phyloP scores from a whole-genome alignment of 1,140 invertebrate genomes.

The Pseudomyrmex cubaensis region DNA sequence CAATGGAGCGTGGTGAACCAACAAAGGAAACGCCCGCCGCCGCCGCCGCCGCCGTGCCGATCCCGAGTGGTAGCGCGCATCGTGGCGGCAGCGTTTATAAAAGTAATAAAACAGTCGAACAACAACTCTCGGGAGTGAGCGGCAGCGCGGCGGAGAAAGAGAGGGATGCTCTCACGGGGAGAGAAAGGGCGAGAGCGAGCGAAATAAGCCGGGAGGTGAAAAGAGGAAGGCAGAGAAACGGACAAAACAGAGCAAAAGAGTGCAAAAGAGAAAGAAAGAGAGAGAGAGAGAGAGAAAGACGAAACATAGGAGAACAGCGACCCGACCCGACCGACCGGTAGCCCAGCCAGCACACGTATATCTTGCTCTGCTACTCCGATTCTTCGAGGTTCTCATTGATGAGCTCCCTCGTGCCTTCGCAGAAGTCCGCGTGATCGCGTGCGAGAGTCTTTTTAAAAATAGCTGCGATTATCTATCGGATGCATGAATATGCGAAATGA shows the following conservation, averaged over 20 bases:
- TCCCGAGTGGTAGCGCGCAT: constrained; percentile 51
- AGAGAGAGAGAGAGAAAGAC: constrained; percentile 76
- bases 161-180: constrained; percentile 39
- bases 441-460: constrained; percentile 41
- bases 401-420: constrained; percentile 55
- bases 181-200: constrained; percentile 65
- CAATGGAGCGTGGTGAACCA: constrained; percentile 75
- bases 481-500: background rate
- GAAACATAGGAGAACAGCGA: constrained; percentile 80
- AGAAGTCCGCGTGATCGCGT: constrained; percentile 20
- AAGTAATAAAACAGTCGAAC: constrained; percentile 81
- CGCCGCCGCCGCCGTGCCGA: constrained; percentile 57
- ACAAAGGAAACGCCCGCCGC: constrained; percentile 79
- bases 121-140: constrained; percentile 74
- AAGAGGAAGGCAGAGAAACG: constrained; percentile 59
- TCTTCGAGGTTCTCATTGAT: constrained; percentile 81
- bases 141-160: constrained; percentile 44
- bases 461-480: constrained; percentile 26
- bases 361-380: constrained; percentile 80
- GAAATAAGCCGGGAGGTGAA: constrained; percentile 59
- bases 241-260: constrained; percentile 77
- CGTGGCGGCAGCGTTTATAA: constrained; percentile 77
- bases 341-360: constrained; percentile 78
- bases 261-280: constrained; percentile 58
- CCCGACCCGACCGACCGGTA: constrained; percentile 83